A percentile compares a stretch with the other conserved stretches of the same genome.
These are phyloP conservation scores for Gymnocheta viridis DNA, from an alignment of 2,888 invertebrate species.

Conservation along the genomic window DNA sequence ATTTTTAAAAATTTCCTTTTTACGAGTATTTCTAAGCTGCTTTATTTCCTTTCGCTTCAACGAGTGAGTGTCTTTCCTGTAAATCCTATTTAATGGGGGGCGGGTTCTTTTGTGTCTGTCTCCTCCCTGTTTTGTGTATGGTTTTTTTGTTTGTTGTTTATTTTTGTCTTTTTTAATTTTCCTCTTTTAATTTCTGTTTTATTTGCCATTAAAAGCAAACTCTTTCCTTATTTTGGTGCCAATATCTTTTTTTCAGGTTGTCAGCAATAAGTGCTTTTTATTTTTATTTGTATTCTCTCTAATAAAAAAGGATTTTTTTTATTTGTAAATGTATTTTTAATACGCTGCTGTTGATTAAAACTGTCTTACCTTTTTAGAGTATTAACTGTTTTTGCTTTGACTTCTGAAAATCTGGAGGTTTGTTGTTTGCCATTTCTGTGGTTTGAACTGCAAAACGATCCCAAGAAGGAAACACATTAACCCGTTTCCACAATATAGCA, in stretches of 20 bases:
- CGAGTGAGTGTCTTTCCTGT: neutral
- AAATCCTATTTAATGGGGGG: neutral
- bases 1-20: neutral
- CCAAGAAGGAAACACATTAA: neutral
- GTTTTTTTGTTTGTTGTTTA: neutral
- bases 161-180: neutral
- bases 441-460: neutral
- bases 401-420: neutral
- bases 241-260: slow-evolving; percentile 18
- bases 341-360: slow-evolving; percentile 41
- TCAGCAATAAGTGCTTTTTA: slow-evolving; percentile 24
- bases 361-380: slow-evolving; percentile 38
- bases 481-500: neutral
- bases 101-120: neutral
- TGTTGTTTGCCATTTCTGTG: slow-evolving; percentile 7
- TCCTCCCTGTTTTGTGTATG: neutral
- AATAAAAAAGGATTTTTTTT: neutral
- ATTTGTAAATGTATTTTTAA: neutral
- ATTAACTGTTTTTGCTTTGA: neutral
- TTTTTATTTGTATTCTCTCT: neutral
- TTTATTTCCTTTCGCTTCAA: neutral
- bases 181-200: neutral
- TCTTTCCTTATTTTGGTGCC: neutral
- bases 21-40: neutral
- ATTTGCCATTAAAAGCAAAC: slow-evolving; percentile 29